These are phyloP conservation scores for Trichechus manatus DNA, from an alignment of 2,113 vertebrate genomes.

Conservation along the genomic window DNA sequence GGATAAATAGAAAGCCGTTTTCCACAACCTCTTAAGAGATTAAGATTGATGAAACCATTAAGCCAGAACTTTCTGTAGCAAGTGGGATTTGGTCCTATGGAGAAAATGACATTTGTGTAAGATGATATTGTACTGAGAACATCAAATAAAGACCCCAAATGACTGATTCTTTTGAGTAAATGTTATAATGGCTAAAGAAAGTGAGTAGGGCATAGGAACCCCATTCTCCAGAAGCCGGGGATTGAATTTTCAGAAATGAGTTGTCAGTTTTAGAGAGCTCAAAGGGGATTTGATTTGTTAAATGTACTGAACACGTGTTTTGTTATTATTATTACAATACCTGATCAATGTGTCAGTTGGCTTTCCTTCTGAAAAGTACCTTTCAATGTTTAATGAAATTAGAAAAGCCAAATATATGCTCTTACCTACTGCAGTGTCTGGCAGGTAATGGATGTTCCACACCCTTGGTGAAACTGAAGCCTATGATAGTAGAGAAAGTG, in stretches of 20 bases:
- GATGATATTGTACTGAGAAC: not conserved
- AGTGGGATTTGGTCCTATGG: not conserved
- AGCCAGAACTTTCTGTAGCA: not conserved
- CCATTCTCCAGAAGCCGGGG: not conserved
- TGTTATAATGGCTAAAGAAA: conserved; percentile 44
- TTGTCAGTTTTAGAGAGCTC: not conserved
- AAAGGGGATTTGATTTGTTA: conserved; percentile 1
- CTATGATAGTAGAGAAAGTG: not conserved
- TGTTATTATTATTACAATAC: not conserved
- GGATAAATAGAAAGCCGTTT: not conserved
- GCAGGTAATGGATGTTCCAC: not conserved
- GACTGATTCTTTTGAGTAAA: conserved; percentile 37
- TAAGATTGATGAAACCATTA: not conserved
- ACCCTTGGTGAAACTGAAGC: not conserved
- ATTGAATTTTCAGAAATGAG: conserved; percentile 30
- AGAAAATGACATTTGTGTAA: conserved; percentile 20
- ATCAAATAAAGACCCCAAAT: not conserved
- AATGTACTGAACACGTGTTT: not conserved
- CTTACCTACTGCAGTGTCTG: not conserved
- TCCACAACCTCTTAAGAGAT: not conserved
- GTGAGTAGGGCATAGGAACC: not conserved
- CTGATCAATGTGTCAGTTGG: conserved; percentile 37
- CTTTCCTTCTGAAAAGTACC: conserved; percentile 22
- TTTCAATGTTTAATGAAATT: conserved; percentile 27
- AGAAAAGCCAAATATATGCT: not conserved